Evolutionary conservation across 2,888 invertebrate genomes (phyloP), one percentile per base, ranked within the genome.

Genomic region (Hydroisotoma schaefferi): DNA sequence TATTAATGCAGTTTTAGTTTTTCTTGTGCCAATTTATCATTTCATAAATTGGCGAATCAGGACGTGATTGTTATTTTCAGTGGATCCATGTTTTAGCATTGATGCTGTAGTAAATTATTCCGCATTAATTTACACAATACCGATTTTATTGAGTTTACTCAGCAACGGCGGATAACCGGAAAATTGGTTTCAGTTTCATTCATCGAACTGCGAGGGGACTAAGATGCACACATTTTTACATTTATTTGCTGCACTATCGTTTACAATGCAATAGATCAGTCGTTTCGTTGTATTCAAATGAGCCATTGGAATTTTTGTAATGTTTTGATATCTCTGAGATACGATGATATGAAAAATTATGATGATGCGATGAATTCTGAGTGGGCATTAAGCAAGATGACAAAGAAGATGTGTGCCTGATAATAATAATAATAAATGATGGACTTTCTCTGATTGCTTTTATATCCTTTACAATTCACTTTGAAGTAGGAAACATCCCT

Each of bases 351-450:
- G 53, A 53, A 53, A 53, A 53, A 53, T 53, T 53, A 53, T 37
- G 25, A 53, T 53, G 53, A 40, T 53, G 53, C 40, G 53, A 53
- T 53, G 53, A 53, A 53, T 53, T 40, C 43, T 53, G 53, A 53
- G 40, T 53, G 38, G 29, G 52, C 52, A 52, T 52, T 52, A 52
- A 33, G 53, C 53, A 53, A 53, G 40, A 53, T 40, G 53, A 53
- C 53, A 53, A 38, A 53, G 53, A 43, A 40, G 53, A 53, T 53
- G 53, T 53, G 53, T 53, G 53, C 53, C 53, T 53, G 53, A 53
- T 53, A 53, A 40, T 53, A 53, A 49, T 47, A 47, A 52, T 53
- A 53, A 53, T 53, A 53, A 40, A 53, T 53, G 40, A 2, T 8
- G 26, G 53, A 53, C 53, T 53, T 53, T 53, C 53, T 53, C 53